A percentile compares a stretch with the other conserved stretches of the same genome.
Evolutionary conservation across 2,113 vertebrate species (phyloP).

Genomic region (Myotis yumanensis): DNA sequence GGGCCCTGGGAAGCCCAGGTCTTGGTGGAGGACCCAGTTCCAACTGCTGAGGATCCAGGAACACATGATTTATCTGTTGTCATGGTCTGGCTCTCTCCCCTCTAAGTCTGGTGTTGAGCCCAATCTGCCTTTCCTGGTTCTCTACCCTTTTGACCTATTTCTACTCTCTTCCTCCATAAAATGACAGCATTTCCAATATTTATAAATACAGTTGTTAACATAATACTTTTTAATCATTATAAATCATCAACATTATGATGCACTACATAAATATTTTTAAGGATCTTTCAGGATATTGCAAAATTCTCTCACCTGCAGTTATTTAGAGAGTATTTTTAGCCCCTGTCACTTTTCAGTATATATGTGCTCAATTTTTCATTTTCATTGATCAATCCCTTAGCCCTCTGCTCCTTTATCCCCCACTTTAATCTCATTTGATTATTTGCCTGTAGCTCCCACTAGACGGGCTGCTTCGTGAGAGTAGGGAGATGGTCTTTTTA

Average conservation of each 20-base stretch:
- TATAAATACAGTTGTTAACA: not conserved
- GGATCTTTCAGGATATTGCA: not conserved
- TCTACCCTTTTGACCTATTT: not conserved
- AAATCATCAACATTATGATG: not conserved
- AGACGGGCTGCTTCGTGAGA: not conserved
- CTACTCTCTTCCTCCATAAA: not conserved
- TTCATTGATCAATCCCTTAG: not conserved
- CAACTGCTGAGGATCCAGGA: not conserved
- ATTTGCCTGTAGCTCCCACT: not conserved
- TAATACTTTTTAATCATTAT: not conserved
- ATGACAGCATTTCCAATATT: not conserved
- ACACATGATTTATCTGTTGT: not conserved
- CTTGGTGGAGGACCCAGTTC: not conserved
- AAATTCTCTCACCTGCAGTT: not conserved
- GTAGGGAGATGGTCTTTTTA: not conserved
- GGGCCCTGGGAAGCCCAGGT: not conserved
- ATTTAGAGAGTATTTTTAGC: not conserved
- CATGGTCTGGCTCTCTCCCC: not conserved
- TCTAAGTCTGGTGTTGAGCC: not conserved
- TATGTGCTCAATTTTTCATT: not conserved
- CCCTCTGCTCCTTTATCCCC: not conserved
- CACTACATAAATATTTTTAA: not conserved
- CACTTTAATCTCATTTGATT: not conserved
- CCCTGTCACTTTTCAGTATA: not conserved
- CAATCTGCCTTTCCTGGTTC: not conserved